Conservation (phyloP, 2,888 invertebrate genomes). For the Eretmocerus hayati region DNA sequence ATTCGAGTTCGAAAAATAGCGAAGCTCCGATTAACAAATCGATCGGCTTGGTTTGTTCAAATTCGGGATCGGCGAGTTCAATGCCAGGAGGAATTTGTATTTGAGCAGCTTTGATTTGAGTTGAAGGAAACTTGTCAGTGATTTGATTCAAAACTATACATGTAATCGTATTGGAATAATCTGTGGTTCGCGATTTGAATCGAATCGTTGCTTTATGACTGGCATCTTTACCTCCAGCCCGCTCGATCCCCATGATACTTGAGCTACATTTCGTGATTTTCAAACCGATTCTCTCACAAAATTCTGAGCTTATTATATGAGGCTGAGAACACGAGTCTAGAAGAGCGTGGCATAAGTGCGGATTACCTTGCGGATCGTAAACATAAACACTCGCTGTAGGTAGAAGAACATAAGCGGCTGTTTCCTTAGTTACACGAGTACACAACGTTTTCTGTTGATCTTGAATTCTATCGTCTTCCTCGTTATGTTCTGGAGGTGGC, state of each 20-base stretch:
- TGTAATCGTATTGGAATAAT: neutral
- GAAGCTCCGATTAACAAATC: conserved; percentile 6
- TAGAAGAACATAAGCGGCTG: neutral
- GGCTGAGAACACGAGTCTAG: conserved; percentile 11
- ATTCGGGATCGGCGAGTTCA: conserved; percentile 9
- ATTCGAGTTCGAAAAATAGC: neutral
- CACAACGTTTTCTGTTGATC: neutral
- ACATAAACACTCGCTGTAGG: conserved; percentile 6
- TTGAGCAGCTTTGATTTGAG: neutral
- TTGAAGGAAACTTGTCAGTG: neutral
- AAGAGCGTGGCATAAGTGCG: conserved; percentile 3
- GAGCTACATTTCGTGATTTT: neutral
- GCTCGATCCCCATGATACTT: conserved; percentile 1
- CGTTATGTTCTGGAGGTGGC: neutral
- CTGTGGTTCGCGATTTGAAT: neutral
- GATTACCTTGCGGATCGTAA: neutral
- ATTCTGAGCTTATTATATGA: conserved; percentile 2
- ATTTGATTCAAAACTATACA: conserved; percentile 3
- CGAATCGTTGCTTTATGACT: neutral
- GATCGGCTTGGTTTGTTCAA: neutral
- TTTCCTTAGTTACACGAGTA: neutral
- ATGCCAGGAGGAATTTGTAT: conserved; percentile 9
- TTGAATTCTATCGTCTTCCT: too few relatives aligned
- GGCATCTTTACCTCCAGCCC: neutral
- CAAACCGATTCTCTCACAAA: neutral